These are phyloP conservation scores for Noturus placidus DNA, from an alignment of 2,113 vertebrate genomes.

Conservation along the genomic window DNA sequence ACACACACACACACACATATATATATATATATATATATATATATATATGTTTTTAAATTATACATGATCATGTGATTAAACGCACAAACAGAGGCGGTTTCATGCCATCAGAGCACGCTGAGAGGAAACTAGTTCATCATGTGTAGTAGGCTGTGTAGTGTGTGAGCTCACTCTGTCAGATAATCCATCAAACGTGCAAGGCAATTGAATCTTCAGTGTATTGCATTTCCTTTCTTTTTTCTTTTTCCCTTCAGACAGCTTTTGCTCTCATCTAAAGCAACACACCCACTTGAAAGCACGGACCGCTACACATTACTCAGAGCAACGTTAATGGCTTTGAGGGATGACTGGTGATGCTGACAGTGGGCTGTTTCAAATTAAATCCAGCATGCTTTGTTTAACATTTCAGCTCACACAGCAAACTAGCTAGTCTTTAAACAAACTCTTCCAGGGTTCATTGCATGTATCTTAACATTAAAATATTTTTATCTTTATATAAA, in stretches of 20 bases:
- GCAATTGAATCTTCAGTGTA: not conserved
- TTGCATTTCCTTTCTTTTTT: conserved; percentile 14
- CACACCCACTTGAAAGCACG: conserved; percentile 26
- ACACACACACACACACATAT: not conserved
- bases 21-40: not conserved
- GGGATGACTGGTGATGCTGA: conserved; percentile 4
- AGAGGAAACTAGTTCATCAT: conserved; percentile 9
- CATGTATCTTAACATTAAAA: not conserved
- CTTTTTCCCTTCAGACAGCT: conserved; percentile 27
- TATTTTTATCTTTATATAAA: no score
- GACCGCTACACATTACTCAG: conserved; percentile 12
- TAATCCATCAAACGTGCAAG: not conserved
- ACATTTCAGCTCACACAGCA: conserved; percentile 22
- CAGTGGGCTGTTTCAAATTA: conserved; percentile 11
- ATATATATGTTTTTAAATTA: not conserved
- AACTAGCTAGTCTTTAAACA: not conserved
- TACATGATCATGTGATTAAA: not conserved
- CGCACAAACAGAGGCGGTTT: not conserved
- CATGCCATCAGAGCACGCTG: not conserved
- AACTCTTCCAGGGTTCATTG: not conserved
- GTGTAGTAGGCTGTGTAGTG: not conserved
- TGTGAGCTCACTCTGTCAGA: conserved; percentile 15
- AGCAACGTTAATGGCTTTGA: conserved; percentile 23
- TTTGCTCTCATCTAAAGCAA: conserved; percentile 12
- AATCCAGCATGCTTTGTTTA: conserved; percentile 24